phyloP scores from a whole-genome alignment of 2,113 vertebrate genomes.

The Elanus axillaris region DNA sequence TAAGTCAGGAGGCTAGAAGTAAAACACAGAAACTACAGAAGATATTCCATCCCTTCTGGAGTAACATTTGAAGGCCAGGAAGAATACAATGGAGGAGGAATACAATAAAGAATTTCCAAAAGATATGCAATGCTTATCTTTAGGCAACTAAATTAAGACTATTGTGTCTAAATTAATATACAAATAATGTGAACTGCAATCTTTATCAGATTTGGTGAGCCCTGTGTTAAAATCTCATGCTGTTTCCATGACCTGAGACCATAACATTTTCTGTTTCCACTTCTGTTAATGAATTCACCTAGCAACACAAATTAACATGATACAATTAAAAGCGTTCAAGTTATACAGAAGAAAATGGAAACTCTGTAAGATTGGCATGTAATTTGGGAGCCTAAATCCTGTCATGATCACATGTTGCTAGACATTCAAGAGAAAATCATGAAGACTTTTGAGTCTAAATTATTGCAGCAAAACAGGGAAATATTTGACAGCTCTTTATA shows the following conservation, averaged over 20 bases:
- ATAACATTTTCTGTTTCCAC: not conserved
- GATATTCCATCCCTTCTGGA: not conserved
- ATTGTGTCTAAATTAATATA: not conserved
- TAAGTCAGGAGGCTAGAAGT: not conserved
- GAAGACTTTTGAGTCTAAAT: not conserved
- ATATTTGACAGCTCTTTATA: not conserved
- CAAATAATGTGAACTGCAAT: not conserved
- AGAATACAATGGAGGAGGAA: not conserved
- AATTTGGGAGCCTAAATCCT: not conserved
- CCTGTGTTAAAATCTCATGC: not conserved
- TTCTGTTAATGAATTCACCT: not conserved
- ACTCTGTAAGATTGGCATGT: accelerated
- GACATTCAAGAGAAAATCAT: not conserved
- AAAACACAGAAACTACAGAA: not conserved
- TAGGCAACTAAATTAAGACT: not conserved
- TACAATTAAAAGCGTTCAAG: not conserved
- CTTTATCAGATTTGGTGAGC: not conserved
- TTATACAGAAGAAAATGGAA: not conserved
- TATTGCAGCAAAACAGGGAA: not conserved
- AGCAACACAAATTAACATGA: not conserved
- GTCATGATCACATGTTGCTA: not conserved
- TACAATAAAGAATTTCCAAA: not conserved
- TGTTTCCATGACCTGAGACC: not conserved
- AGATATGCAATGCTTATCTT: not conserved
- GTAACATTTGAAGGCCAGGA: not conserved